Percentiles rank a stretch among this genome's conserved stretches.
Conservation (phyloP, 1,140 invertebrate species). For the Drosophila melanogaster region DNA sequence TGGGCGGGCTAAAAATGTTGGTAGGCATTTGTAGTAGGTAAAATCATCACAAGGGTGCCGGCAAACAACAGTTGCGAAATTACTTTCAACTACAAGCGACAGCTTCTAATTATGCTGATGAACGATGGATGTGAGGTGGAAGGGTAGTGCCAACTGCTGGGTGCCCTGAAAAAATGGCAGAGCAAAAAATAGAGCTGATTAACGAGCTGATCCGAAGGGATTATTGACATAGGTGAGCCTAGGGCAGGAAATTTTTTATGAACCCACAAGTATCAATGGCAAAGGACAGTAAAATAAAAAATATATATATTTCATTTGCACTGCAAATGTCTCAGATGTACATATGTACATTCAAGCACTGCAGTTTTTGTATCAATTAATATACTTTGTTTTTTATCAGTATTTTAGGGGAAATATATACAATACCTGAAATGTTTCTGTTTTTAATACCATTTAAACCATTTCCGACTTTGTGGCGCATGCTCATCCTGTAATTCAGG, state of each 20-base stretch:
- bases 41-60: conserved; percentile 26
- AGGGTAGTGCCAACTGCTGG: conserved; percentile 18
- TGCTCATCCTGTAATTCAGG: not conserved
- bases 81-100: conserved; percentile 58
- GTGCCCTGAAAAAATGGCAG: conserved; percentile 30
- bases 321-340: too few species aligned
- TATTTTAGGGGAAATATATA: too few species aligned
- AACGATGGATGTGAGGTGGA: conserved; percentile 32
- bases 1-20: conserved; percentile 49
- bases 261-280: conserved; percentile 23
- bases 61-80: conserved; percentile 53
- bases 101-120: conserved; percentile 62
- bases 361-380: too few species aligned
- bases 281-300: not conserved
- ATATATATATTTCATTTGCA: not conserved
- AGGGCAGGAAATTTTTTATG: not conserved
- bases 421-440: not conserved
- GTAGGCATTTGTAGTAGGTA: conserved; percentile 16
- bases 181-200: conserved; percentile 36
- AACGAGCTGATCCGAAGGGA: conserved; percentile 31
- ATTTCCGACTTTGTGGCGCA: not conserved
- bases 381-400: too few species aligned
- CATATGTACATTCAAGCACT: not conserved
- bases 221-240: conserved; percentile 21
- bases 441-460: not conserved